Evolutionary conservation across 1,140 invertebrate genomes (phyloP), one percentile per base, ranked within the genome.

Genomic region (Drosophila yakuba): DNA sequence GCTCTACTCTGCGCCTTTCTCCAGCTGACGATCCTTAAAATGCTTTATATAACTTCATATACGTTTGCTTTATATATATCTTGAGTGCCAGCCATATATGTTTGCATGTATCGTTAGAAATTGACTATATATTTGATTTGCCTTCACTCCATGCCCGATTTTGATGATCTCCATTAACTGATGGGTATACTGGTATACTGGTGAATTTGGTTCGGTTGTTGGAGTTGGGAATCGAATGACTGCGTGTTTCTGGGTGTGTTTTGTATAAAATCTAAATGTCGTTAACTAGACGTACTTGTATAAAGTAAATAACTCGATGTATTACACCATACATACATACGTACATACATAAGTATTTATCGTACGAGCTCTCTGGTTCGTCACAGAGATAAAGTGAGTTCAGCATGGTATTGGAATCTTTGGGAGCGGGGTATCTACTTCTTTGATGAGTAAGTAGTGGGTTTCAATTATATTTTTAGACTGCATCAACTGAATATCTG

Each of bases 241-340:
- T 71, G 28, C 43, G 50, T 47, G 66, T 72, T 63, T 55, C 47
- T 61, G 45, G 36, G 66, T 71, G 57, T 68, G 52, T 61, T 59
- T 73, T 86, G 84, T 88, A 88, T 89, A 88, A 89, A 88, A 88
- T 89, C 84, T 88, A 86, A 79, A 82, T 88, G 71, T 82, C 63
- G 63, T 84, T 83, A 80, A 79, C 78, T 79, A 84, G 73, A 76
- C 48, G 75, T 83, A 82, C 72, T 80, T 80, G 77, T 86, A 88
- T 88, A 88, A 88, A 88, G 83, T 88, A 88, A 88, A 86, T 85
- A 86, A 85, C 81, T 86, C 79, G 84, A 78, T 69, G 68, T 85
- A 69, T 85, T 85, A 61, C 79, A 74, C 57, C 64, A 63, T 38
- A 10, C 32, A 32, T 10, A 32, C 32, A 32, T 32, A 8, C 11